These are phyloP conservation scores for Bombus soroeensis DNA, from an alignment of 1,140 invertebrate species.

Conservation along the genomic window DNA sequence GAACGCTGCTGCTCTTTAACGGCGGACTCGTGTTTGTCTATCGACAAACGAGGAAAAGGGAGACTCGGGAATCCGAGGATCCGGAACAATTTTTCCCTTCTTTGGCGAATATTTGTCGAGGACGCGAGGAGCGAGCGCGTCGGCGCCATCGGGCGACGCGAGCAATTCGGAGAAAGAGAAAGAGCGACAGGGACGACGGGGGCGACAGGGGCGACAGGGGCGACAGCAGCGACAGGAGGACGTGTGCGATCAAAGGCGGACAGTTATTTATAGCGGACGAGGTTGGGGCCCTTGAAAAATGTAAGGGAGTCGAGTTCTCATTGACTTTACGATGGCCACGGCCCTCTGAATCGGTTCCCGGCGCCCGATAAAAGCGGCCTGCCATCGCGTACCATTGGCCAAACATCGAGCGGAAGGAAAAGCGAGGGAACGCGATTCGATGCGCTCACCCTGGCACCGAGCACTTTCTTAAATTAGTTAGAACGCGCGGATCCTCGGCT, in stretches of 20 bases:
- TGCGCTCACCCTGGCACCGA: constrained; percentile 47
- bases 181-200: too few species aligned
- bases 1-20: constrained; percentile 9
- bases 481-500: constrained; percentile 24
- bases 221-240: too few species aligned
- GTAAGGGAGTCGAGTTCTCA: constrained; percentile 55
- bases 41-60: background rate
- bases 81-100: background rate
- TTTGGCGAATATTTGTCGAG: background rate
- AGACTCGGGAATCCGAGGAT: background rate
- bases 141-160: background rate
- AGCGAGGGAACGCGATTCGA: constrained; percentile 54
- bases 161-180: fast-evolving
- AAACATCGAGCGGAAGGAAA: constrained; percentile 54
- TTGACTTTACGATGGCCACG: constrained; percentile 63
- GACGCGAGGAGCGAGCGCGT: background rate
- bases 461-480: constrained; percentile 71
- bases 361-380: constrained; percentile 34
- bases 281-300: constrained; percentile 55
- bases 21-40: background rate
- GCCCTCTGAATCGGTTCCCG: constrained; percentile 14
- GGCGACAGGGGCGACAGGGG: too few species aligned
- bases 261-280: constrained; percentile 25
- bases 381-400: constrained; percentile 20
- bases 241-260: constrained; percentile 13